A percentile compares a stretch with the other conserved stretches of the same genome.
phyloP scores from a whole-genome alignment of 2,888 invertebrate species.

The Drosophila planitibia region DNA sequence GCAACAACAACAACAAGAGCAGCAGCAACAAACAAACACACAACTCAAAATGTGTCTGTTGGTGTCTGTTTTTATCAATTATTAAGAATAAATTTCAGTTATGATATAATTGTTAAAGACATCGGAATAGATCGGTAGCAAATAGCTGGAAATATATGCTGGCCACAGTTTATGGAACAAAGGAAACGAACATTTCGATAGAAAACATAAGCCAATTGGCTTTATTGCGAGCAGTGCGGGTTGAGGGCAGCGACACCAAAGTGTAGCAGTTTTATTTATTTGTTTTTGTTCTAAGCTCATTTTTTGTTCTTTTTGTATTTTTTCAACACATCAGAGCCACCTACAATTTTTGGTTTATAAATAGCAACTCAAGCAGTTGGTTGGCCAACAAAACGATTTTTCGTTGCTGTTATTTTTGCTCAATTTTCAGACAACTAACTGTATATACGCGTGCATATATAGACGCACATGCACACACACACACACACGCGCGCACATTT shows the following conservation, averaged over 20 bases:
- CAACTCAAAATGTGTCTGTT: constrained; percentile 26
- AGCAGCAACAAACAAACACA: constrained; percentile 15
- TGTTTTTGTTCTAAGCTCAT: constrained; percentile 48
- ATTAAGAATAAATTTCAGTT: constrained; percentile 25
- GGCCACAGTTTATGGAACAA: constrained; percentile 48
- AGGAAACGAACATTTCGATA: constrained; percentile 41
- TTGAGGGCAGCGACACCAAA: constrained; percentile 49
- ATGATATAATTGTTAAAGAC: constrained; percentile 32
- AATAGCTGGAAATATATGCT: constrained; percentile 17
- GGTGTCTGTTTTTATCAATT: constrained; percentile 13
- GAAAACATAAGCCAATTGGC: constrained; percentile 39
- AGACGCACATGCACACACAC: constrained; percentile 19
- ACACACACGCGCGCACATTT: constrained; percentile 8
- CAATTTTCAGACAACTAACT: constrained; percentile 79
- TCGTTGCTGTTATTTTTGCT: constrained; percentile 71
- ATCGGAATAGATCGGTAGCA: constrained; percentile 1
- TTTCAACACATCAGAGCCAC: constrained; percentile 80
- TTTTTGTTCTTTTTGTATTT: constrained; percentile 49
- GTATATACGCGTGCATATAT: constrained; percentile 60
- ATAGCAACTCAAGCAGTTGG: constrained; percentile 81
- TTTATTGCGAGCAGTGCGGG: background rate
- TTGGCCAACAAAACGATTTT: constrained; percentile 73
- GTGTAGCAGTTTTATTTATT: constrained; percentile 59
- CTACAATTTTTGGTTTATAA: constrained; percentile 85
- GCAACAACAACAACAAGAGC: constrained; percentile 23